Conservation (phyloP, 2,797 vertebrate species). For the Coendou prehensilis region DNA sequence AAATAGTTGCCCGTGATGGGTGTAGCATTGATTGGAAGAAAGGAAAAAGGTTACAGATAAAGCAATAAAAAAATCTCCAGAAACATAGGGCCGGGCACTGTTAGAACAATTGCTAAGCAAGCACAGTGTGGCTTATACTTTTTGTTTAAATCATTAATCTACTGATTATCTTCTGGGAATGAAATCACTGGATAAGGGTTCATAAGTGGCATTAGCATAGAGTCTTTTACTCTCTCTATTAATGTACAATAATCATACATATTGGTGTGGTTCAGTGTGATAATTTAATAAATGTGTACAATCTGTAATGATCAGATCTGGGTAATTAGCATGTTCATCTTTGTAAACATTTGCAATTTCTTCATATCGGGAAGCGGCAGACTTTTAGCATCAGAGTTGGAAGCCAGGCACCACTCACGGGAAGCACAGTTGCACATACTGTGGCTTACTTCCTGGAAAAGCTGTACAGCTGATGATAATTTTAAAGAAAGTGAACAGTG, state of each 20-base stretch:
- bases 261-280: background rate
- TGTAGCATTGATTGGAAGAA: constrained; percentile 96
- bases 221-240: constrained; percentile 88
- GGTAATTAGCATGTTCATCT: too few species aligned
- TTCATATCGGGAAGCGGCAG: background rate
- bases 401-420: constrained; percentile 95
- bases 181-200: constrained; percentile 94
- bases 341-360: background rate
- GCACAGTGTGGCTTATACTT: constrained; percentile 93
- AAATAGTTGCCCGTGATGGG: constrained; percentile 65
- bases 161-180: constrained; percentile 91
- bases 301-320: background rate
- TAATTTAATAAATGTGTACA: background rate
- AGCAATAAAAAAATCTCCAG: constrained; percentile 95
- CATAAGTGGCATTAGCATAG: constrained; percentile 93
- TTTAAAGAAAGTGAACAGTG: constrained; percentile 96
- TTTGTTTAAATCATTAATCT: constrained; percentile 93
- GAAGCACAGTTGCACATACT: constrained; percentile 94
- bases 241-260: background rate
- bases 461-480: constrained; percentile 94
- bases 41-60: constrained; percentile 95
- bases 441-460: constrained; percentile 95
- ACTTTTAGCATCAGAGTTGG: constrained; percentile 91
- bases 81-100: constrained; percentile 95
- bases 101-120: constrained; percentile 95